Evolutionary conservation across 2,797 vertebrate species (phyloP), one percentile per base, ranked within the genome.

Genomic region (Pampus argenteus): DNA sequence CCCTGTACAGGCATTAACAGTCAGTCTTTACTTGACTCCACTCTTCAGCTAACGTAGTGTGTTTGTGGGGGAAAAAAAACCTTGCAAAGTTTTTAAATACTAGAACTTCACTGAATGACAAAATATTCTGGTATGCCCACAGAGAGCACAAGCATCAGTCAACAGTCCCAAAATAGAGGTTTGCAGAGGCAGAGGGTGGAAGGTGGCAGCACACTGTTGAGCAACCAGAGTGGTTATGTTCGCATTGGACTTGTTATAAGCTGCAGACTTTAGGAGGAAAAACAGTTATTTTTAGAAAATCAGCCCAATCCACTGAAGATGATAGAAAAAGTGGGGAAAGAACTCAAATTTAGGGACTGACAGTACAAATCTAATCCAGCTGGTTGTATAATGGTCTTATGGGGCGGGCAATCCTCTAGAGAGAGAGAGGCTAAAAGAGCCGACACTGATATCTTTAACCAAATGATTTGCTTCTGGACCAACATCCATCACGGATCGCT

Each of bases 151-250:
- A 47, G 61, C 78, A 82, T 87, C 83, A 76, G 79, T 87, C 74
- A 82, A 66, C 34, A 0, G 51, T 79, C 86, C 86, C 77, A 83
- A 89, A 91, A 92, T 90, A 91, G 89, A 82, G 59, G 69, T 79
- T 77, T 87, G 87, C 82, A 86, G 84, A 89, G 90, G 86, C 85
- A 76, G 81, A 56, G 78, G 81, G 86, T 85, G 79, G 89, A 88
- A 86, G 85, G 81, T 31, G 68, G 86, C 55, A 34, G 45, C 58
- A 47, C 58, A 31, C 77, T 78, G 63, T 50, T 64, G 71, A 89
- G 82, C 67, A 86, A 71, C 70, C 55, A 25, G 74, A 72, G 88
- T 64, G 25, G 50, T 47, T 50, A 9, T 45, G 62, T 82, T 91
- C 89, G 83, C 85, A 81, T 17, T 68, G 82, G 85, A 84, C 58